A percentile compares a stretch with the other conserved stretches of the same genome.
Conservation (phyloP, 2,797 vertebrate genomes). For the Bovichtus variegatus region DNA sequence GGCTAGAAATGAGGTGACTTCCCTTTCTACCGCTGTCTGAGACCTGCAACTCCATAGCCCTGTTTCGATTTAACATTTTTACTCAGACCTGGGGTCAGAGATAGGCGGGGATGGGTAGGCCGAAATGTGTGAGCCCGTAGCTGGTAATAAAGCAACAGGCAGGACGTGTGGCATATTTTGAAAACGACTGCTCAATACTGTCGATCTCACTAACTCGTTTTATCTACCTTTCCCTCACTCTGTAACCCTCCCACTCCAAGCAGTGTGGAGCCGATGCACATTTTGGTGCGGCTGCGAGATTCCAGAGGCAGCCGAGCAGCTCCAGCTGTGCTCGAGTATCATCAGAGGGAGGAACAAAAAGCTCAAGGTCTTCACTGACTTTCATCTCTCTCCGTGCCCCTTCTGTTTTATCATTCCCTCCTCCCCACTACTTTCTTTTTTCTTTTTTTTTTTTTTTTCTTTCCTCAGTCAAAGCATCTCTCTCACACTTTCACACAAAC, state of each 20-base stretch:
- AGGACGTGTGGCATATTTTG: slow-evolving; percentile 21
- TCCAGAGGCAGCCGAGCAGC: slow-evolving; percentile 82
- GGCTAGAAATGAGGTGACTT: neutral
- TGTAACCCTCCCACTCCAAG: slow-evolving; percentile 49
- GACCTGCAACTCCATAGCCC: neutral
- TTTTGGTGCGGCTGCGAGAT: slow-evolving; percentile 65
- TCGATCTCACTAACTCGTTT: slow-evolving; percentile 37
- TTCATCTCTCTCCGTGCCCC: slow-evolving; percentile 51
- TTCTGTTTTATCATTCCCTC: slow-evolving; percentile 37
- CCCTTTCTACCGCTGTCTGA: neutral
- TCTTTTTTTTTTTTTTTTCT: neutral
- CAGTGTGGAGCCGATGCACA: slow-evolving; percentile 85
- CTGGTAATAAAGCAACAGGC: slow-evolving; percentile 1
- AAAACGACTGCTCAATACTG: slow-evolving; percentile 71
- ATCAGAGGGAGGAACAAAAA: slow-evolving; percentile 88
- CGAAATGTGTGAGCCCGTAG: neutral
- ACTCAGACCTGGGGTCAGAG: too few relatives aligned
- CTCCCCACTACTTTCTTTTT: slow-evolving; percentile 10
- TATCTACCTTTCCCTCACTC: neutral
- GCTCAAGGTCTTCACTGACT: slow-evolving; percentile 86
- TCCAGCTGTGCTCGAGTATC: slow-evolving; percentile 85
- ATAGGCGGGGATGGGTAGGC: neutral
- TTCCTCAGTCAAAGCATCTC: slow-evolving; percentile 34
- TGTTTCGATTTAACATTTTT: neutral
- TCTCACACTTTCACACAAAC: slow-evolving; percentile 25